These are phyloP conservation scores for Dromius quadrimaculatus DNA, from an alignment of 2,888 invertebrate species.

Conservation along the genomic window DNA sequence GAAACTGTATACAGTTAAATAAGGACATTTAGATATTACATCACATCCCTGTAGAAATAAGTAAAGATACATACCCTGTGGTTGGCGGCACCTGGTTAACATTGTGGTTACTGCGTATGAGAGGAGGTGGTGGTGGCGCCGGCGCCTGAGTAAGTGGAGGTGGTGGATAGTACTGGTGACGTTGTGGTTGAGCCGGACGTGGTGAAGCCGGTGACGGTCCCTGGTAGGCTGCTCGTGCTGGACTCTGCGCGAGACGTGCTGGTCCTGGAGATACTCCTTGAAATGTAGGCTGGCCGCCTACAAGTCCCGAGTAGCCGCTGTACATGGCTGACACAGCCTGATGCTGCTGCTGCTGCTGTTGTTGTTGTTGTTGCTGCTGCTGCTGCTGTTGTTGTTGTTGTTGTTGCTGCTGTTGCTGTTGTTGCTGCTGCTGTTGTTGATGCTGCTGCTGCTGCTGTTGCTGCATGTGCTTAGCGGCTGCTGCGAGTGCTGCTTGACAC, in stretches of 20 bases:
- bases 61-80: slow-evolving; percentile 44
- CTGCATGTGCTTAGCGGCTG: slow-evolving; percentile 61
- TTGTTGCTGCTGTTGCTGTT: slow-evolving; percentile 61
- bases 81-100: slow-evolving; percentile 41
- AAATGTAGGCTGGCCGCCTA: slow-evolving; percentile 65
- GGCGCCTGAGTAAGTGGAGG: slow-evolving; percentile 58
- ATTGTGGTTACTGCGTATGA: slow-evolving; percentile 64
- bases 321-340: slow-evolving; percentile 63
- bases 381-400: slow-evolving; percentile 61
- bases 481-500: slow-evolving; percentile 62
- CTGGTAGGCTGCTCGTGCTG: slow-evolving; percentile 62
- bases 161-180: slow-evolving; percentile 47
- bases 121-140: slow-evolving; percentile 67
- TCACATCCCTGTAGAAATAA: slow-evolving; percentile 9
- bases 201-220: slow-evolving; percentile 57
- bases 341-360: slow-evolving; percentile 55
- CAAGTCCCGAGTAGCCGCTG: slow-evolving; percentile 67
- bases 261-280: slow-evolving; percentile 60
- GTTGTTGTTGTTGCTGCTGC: slow-evolving; percentile 62
- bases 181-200: slow-evolving; percentile 48
- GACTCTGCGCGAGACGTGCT: slow-evolving; percentile 61
- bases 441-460: slow-evolving; percentile 61
- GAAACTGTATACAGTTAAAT: slow-evolving; percentile 65
- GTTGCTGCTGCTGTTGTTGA: slow-evolving; percentile 63
- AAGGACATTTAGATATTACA: slow-evolving; percentile 7